These are phyloP conservation scores for Channa argus DNA, from an alignment of 2,113 vertebrate species.

Conservation along the genomic window DNA sequence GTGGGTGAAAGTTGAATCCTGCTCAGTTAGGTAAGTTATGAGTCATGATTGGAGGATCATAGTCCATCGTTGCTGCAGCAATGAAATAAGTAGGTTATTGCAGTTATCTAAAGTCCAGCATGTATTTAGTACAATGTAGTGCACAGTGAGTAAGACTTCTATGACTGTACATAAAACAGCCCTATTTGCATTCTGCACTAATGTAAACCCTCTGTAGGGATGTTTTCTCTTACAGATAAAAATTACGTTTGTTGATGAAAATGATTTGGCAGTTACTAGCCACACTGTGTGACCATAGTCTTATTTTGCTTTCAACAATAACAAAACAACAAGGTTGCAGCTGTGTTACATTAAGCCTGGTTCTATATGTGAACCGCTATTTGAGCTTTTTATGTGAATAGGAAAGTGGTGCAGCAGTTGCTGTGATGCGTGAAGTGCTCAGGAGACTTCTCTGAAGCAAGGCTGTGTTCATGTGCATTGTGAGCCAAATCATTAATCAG, in stretches of 20 bases:
- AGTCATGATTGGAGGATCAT: constrained; percentile 60
- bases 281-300: not conserved
- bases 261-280: not conserved
- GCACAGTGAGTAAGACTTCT: constrained; percentile 10
- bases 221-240: not conserved
- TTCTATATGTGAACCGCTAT: not conserved
- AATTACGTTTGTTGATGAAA: not conserved
- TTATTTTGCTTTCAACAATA: not conserved
- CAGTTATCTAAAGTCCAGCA: constrained; percentile 66
- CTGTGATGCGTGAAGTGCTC: not conserved
- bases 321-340: not conserved
- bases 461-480: constrained; percentile 29
- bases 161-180: constrained; percentile 3
- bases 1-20: constrained; percentile 77
- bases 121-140: constrained; percentile 64
- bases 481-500: constrained; percentile 78
- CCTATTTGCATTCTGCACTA: not conserved
- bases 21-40: constrained; percentile 58
- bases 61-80: constrained; percentile 67
- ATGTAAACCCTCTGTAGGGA: not conserved
- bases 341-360: not conserved
- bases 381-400: not conserved
- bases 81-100: constrained; percentile 69
- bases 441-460: constrained; percentile 54
- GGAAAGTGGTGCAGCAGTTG: constrained; percentile 6